A percentile compares a stretch with the other conserved stretches of the same genome.
These are phyloP conservation scores for Hypselothyrea guttata DNA, from an alignment of 2,888 invertebrate species.

Conservation along the genomic window DNA sequence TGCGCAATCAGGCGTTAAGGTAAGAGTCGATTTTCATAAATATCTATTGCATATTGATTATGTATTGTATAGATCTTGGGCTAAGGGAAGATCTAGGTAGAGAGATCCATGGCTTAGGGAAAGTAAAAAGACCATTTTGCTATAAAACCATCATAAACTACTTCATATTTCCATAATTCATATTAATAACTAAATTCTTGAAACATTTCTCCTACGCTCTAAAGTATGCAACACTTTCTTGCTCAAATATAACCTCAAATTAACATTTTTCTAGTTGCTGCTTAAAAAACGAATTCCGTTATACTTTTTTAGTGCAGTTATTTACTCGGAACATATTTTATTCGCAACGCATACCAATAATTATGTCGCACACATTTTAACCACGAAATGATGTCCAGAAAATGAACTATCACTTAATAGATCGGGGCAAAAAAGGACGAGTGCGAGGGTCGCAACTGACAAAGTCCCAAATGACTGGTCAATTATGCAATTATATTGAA, in stretches of 20 bases:
- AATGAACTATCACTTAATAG: slow-evolving; percentile 74
- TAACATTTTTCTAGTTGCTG: slow-evolving; percentile 30
- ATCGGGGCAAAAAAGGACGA: slow-evolving; percentile 32
- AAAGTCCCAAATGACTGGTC: slow-evolving; percentile 65
- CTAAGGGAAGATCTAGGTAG: background rate
- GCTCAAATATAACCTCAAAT: slow-evolving; percentile 32
- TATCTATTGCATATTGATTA: slow-evolving; percentile 32
- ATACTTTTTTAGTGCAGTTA: slow-evolving; percentile 24
- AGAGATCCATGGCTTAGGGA: background rate
- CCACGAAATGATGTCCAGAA: slow-evolving; percentile 69
- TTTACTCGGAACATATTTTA: slow-evolving; percentile 34
- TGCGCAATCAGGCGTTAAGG: slow-evolving; percentile 16
- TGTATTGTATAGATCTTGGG: background rate
- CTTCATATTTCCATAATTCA: too few relatives aligned
- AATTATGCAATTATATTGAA: slow-evolving; percentile 75
- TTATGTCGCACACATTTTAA: slow-evolving; percentile 70
- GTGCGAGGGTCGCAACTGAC: slow-evolving; percentile 66
- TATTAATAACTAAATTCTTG: too few relatives aligned
- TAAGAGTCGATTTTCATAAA: slow-evolving; percentile 15
- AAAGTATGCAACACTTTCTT: slow-evolving; percentile 44
- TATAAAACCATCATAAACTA: too few relatives aligned
- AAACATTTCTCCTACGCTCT: slow-evolving; percentile 2
- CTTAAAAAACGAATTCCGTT: slow-evolving; percentile 68
- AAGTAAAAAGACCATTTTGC: too few relatives aligned
- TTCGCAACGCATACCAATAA: slow-evolving; percentile 67